Base-by-base conservation (phyloP, 2,888 invertebrate species). In the Sycophila texana region DNA sequence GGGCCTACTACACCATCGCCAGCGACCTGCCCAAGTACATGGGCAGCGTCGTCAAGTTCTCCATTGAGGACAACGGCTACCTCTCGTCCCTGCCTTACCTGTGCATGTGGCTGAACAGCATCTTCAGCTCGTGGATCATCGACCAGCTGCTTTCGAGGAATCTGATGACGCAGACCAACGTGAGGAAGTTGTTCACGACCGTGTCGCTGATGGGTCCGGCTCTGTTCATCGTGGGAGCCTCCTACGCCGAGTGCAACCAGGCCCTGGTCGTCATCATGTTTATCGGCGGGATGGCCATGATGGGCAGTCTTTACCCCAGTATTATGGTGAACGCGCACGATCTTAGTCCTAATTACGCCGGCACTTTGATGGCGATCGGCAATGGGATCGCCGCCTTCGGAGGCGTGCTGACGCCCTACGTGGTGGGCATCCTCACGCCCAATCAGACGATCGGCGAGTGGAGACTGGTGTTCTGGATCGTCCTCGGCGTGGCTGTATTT, bases 381-480 rank as follows among this genome's bases (percentile, higher is more conserved):
- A 89, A 89, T 78, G 94, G 94, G 0, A 93, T 94, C 70, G 94
- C 94, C 51, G 94, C 94, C 0, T 91, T 94, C 16, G 93, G 94
- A 12, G 94, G 94, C 65, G 93, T 94, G 84, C 92, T 94, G 49
- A 93, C 93, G 1, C 94, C 94, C 1, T 93, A 92, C 85, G 89
- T 94, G 57, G 93, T 94, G 39, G 94, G 94, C 47, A 88, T 93
- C 61, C 89, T 94, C 84, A 94, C 94, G 90, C 90, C 65, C 93
- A 95, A 91, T 70, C 81, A 81, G 51, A 81, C 81, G 14, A 61
- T 81, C 1, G 20, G 47, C 22, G 81, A 81, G 53, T 96, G 96
- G 96, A 92, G 94, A 55, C 85, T 92, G 0, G 95, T 96, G 0
- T 96, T 96, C 88, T 95, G 95, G 94, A 93, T 96, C n/a, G 93